Evolutionary conservation across 2,113 vertebrate genomes (phyloP).

Genomic region (Eulemur rufifrons): DNA sequence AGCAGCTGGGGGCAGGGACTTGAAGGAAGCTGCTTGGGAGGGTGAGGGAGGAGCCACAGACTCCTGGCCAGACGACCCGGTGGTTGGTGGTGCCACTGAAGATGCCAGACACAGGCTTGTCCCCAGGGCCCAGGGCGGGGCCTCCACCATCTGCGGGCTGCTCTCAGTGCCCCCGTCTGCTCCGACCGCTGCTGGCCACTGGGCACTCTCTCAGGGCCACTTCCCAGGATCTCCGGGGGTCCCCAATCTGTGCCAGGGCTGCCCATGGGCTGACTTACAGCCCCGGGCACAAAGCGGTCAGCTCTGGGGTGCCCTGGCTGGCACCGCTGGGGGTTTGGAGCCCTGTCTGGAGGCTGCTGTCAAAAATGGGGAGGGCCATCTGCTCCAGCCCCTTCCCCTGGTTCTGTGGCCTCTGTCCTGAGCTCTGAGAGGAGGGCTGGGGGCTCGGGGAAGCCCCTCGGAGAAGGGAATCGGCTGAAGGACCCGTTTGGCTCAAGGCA

Average conservation of each 20-base stretch:
- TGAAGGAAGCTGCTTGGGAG: too few species aligned
- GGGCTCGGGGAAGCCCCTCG: rapidly evolving
- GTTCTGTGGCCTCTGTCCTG: not conserved
- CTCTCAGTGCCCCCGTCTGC: not conserved
- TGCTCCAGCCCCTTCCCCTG: not conserved
- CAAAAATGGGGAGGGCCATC: rapidly evolving
- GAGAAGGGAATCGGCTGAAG: not conserved
- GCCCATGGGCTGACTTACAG: not conserved
- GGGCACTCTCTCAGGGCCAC: not conserved
- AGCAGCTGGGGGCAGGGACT: not conserved
- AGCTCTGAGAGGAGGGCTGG: rapidly evolving
- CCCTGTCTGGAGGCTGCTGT: not conserved
- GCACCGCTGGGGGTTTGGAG: not conserved
- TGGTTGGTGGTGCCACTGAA: not conserved
- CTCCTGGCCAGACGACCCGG: not conserved
- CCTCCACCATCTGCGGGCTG: not conserved
- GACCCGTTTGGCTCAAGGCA: rapidly evolving
- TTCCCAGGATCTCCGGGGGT: not conserved
- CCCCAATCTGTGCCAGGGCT: rapidly evolving
- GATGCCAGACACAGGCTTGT: not conserved
- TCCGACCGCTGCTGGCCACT: not conserved
- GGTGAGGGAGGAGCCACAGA: not conserved
- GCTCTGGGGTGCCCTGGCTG: not conserved
- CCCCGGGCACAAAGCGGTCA: too few species aligned
- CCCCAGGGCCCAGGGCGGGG: not conserved